phyloP scores from a whole-genome alignment of 2,113 vertebrate genomes.

The Bos javanicus region DNA sequence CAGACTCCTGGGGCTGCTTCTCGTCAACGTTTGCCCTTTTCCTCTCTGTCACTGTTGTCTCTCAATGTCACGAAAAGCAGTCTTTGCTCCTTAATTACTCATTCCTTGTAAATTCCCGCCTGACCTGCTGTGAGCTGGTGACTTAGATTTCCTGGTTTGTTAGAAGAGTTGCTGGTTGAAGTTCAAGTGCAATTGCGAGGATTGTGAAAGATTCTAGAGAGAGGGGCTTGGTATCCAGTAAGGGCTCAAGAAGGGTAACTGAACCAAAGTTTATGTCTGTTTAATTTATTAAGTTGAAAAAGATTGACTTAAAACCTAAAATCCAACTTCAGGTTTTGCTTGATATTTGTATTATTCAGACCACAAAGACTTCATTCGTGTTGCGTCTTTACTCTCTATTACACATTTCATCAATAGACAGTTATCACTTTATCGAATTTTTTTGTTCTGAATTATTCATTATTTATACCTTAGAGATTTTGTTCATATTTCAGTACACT shows the following conservation, averaged over 20 bases:
- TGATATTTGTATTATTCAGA: neutral
- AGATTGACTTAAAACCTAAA: neutral
- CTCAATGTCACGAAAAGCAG: neutral
- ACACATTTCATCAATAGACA: neutral
- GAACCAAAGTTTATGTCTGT: neutral
- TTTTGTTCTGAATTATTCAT: neutral
- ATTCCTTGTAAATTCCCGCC: neutral
- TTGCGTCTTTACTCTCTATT: neutral
- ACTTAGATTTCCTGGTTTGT: neutral
- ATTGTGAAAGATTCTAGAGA: neutral
- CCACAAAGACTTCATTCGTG: neutral
- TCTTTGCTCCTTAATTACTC: neutral
- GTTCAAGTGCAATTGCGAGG: neutral
- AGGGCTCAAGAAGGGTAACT: neutral
- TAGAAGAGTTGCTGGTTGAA: neutral
- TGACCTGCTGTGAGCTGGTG: neutral
- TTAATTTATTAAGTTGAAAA: neutral
- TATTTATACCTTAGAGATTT: neutral
- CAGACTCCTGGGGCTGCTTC: neutral
- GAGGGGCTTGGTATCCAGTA: neutral
- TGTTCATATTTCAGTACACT: neutral
- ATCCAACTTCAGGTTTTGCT: neutral
- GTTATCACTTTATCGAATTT: neutral
- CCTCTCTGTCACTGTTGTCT: neutral
- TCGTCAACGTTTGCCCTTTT: neutral